Base-by-base conservation (phyloP, 2,797 vertebrate species). In the Dendrocincla fuliginosa region DNA sequence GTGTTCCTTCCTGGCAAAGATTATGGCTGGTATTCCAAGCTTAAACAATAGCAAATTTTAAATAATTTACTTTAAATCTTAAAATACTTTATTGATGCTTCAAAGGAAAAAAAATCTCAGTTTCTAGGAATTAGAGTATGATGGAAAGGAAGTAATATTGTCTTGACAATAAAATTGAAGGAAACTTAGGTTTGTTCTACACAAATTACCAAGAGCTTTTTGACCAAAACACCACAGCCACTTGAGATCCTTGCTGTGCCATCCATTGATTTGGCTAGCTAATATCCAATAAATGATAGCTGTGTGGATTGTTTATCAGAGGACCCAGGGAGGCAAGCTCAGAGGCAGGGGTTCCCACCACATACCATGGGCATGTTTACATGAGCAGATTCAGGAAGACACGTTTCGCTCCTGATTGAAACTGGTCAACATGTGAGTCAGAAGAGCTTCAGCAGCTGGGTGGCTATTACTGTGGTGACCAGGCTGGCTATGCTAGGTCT, bases 391-490 rank as follows among this genome's bases (percentile, higher is more conserved):
- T 13, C 10, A 16, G 55, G 24, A 1, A 7, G 33, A 60, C 68
- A 61, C 0, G 0, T 89, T 95, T 92, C 56, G 47, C 14, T 71
- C 16, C 56, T 47, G 13, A 27, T 59, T 65, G 81, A 30, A 82
- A 61, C 59, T 56, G 27, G 19, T 61, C 68, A 86, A 27, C 50
- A 49, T 0, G 2, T 71, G 82, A 93, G 53, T 95, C 79, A 88
- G 46, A 39, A 35, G 12, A 81, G 16, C 57, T 86, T 68, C 64
- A 80, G 64, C n/a, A 84, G 25, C 42, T 81, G 60, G 25, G 65
- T 74, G 53, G 60, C 60, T 85, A 23, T 93, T 91, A 71, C 57
- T 74, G 39, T 14, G 47, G 37, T 94, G 78, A 52, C 52, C 65
- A 69, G 80, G 50, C 78, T 89, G 74, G 42, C 84, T 82, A 9